These are phyloP conservation scores for Himantopus leucocephalus DNA, from an alignment of 2,113 vertebrate species.

Conservation along the genomic window DNA sequence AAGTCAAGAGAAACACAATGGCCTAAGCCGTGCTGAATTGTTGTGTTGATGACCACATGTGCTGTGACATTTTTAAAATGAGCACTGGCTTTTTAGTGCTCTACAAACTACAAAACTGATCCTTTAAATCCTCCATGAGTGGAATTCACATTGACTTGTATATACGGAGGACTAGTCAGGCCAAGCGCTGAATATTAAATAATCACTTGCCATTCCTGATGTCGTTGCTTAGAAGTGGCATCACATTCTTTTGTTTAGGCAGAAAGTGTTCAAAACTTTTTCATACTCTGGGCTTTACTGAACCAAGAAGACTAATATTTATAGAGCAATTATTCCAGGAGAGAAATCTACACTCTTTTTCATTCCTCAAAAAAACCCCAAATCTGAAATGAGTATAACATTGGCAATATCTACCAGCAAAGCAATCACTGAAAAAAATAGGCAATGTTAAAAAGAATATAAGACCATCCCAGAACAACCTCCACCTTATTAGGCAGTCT, in stretches of 20 bases:
- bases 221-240: neutral
- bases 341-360: neutral
- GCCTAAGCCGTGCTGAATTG: neutral
- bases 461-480: neutral
- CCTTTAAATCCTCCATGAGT: neutral
- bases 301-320: neutral
- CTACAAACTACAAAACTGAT: neutral
- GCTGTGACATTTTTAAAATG: slow-evolving; percentile 39
- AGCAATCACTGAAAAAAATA: slow-evolving; percentile 17
- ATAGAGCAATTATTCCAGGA: neutral
- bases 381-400: neutral
- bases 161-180: neutral
- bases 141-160: neutral
- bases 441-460: slow-evolving; percentile 16
- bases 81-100: slow-evolving; percentile 13
- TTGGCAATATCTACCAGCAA: neutral
- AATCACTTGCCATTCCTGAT: neutral
- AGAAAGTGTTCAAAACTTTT: neutral
- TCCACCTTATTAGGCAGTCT: slow-evolving; percentile 21
- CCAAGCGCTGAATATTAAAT: slow-evolving; percentile 6
- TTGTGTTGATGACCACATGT: neutral
- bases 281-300: neutral
- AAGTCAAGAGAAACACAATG: neutral
- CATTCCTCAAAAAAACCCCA: neutral
- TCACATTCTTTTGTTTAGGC: neutral